These are phyloP conservation scores for Nomada fabriciana DNA, from an alignment of 2,888 invertebrate genomes.

Conservation along the genomic window DNA sequence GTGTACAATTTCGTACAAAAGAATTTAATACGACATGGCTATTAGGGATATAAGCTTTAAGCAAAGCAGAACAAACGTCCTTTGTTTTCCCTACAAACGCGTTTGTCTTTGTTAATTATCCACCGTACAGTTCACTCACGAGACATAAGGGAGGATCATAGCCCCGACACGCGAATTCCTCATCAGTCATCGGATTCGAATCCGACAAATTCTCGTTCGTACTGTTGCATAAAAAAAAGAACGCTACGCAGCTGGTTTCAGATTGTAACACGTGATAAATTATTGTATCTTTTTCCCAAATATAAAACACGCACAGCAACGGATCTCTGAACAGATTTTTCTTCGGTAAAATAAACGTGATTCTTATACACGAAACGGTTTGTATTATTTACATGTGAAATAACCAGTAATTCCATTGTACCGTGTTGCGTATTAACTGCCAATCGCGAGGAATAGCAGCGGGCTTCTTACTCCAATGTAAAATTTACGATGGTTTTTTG, in stretches of 20 bases:
- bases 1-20: too few species aligned
- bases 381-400: background rate
- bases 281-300: slow-evolving; percentile 20
- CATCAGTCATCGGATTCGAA: slow-evolving; percentile 44
- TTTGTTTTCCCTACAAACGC: background rate
- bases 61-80: background rate
- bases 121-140: background rate
- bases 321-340: background rate
- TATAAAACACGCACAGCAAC: background rate
- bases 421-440: background rate
- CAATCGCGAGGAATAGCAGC: background rate
- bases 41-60: background rate
- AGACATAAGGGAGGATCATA: slow-evolving; percentile 6
- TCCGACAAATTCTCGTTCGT: slow-evolving; percentile 41
- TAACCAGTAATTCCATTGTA: background rate
- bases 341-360: background rate
- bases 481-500: background rate
- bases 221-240: slow-evolving; percentile 24
- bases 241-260: background rate
- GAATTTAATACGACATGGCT: too few species aligned
- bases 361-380: background rate
- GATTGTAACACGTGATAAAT: slow-evolving; percentile 38
- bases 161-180: slow-evolving; percentile 11
- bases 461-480: background rate
- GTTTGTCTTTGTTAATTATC: slow-evolving; percentile 15